These are phyloP conservation scores for Sturnira hondurensis DNA, from an alignment of 2,113 vertebrate species.

Conservation along the genomic window DNA sequence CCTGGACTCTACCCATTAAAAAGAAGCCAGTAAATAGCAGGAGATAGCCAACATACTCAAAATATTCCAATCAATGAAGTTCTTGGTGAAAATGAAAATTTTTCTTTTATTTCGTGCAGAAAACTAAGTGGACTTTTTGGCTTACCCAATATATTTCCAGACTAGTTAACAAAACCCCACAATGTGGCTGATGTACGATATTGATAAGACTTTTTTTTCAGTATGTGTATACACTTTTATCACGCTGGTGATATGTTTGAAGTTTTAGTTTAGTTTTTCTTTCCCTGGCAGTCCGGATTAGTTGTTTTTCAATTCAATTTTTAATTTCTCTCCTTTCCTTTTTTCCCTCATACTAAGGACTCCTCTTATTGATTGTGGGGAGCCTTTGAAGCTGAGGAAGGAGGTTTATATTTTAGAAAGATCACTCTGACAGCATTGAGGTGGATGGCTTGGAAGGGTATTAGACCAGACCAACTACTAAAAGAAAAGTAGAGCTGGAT, in stretches of 20 bases:
- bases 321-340: neutral
- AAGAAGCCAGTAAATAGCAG: too few species aligned
- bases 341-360: neutral
- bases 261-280: neutral
- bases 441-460: neutral
- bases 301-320: neutral
- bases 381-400: neutral
- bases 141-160: neutral
- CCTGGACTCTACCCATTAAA: too few species aligned
- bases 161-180: neutral
- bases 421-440: neutral
- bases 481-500: neutral
- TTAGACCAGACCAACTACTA: neutral
- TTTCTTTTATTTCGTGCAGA: too few species aligned
- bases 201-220: neutral
- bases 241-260: neutral
- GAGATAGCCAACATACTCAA: too few species aligned
- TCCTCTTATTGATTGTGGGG: neutral
- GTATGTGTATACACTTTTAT: neutral
- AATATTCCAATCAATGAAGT: too few species aligned
- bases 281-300: neutral
- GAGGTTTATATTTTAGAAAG: neutral
- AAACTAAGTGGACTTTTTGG: too few species aligned
- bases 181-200: neutral
- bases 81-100: too few species aligned